Conservation (phyloP, 2,888 invertebrate genomes). For the Fragum fragum region DNA sequence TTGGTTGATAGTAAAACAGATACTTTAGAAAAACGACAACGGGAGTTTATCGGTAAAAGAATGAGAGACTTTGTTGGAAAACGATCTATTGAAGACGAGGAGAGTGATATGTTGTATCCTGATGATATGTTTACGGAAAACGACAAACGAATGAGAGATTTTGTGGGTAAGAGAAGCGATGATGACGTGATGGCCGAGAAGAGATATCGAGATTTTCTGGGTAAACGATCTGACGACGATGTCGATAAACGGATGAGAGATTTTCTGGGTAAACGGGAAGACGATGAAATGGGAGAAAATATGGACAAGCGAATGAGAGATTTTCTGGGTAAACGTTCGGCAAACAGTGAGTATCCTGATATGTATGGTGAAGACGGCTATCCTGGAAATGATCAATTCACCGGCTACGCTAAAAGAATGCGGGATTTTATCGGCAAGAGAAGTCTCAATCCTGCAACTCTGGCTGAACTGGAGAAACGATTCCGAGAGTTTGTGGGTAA, state of each 20-base stretch:
- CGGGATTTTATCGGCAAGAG: slow-evolving; percentile 63
- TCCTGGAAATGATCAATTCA: slow-evolving; percentile 9
- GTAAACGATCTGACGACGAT: slow-evolving; percentile 43
- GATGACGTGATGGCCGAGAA: slow-evolving; percentile 35
- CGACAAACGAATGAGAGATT: slow-evolving; percentile 40
- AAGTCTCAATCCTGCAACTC: slow-evolving; percentile 17
- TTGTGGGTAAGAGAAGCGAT: slow-evolving; percentile 42
- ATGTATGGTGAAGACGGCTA: not conserved
- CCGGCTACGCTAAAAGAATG: slow-evolving; percentile 53
- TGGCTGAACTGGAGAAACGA: slow-evolving; percentile 52
- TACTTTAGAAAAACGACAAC: slow-evolving; percentile 30
- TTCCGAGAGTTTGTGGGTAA: slow-evolving; percentile 65
- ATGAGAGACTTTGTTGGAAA: slow-evolving; percentile 61
- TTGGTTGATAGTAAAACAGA: slow-evolving; percentile 33
- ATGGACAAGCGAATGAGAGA: slow-evolving; percentile 50
- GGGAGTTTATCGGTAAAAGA: slow-evolving; percentile 53
- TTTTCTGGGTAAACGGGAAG: slow-evolving; percentile 57
- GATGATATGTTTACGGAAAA: slow-evolving; percentile 38
- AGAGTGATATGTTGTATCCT: slow-evolving; percentile 9
- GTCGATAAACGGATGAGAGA: slow-evolving; percentile 56
- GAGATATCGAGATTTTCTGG: slow-evolving; percentile 57
- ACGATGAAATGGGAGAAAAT: slow-evolving; percentile 15
- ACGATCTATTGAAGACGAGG: slow-evolving; percentile 19
- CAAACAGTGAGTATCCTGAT: not conserved
- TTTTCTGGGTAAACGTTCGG: slow-evolving; percentile 48